Conservation (phyloP, 2,888 invertebrate species). For the Invenusta paracnida region DNA sequence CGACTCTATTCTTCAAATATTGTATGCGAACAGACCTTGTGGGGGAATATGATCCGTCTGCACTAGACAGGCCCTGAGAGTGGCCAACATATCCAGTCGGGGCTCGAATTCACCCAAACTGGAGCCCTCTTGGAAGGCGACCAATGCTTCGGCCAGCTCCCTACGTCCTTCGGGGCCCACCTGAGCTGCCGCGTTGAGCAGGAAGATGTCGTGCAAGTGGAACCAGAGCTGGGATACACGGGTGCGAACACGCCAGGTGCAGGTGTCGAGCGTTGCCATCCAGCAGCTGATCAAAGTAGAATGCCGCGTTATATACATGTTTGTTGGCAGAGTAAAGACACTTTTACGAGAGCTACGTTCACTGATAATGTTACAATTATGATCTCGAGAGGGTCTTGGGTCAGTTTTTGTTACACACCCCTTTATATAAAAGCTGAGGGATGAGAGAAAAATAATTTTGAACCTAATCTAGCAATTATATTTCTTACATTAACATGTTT, state of each 20-base stretch:
- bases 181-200: not conserved
- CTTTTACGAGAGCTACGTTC: no score
- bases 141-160: not conserved
- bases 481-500: no score
- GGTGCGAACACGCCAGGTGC: not conserved
- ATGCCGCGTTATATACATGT: no score
- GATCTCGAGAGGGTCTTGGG: no score
- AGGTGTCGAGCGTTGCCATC: not conserved
- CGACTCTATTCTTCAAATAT: not conserved
- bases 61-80: not conserved
- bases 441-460: no score
- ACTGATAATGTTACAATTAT: no score
- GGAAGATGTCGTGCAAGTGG: not conserved
- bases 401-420: no score
- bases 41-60: not conserved
- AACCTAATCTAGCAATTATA: no score
- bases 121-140: not conserved
- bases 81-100: not conserved
- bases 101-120: not conserved
- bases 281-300: no score
- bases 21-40: not conserved
- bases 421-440: no score
- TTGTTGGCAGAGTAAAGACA: no score
- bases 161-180: not conserved
- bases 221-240: not conserved